phyloP scores from a whole-genome alignment of 2,797 vertebrate genomes.

The Anniella stebbinsi region DNA sequence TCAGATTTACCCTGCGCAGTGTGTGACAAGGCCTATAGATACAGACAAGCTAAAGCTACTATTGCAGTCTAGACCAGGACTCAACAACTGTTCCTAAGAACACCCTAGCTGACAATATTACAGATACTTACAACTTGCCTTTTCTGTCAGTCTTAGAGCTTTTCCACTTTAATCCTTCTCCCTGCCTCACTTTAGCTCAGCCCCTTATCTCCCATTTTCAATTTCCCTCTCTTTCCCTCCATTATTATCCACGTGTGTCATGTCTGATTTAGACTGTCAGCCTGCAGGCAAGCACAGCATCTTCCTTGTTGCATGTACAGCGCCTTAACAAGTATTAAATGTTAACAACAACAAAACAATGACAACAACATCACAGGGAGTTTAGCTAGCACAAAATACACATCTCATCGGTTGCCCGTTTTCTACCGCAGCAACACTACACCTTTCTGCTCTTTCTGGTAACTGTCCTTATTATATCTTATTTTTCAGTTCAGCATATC shows the following conservation, averaged over 20 bases:
- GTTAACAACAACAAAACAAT: neutral
- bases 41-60: neutral
- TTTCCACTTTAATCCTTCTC: neutral
- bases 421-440: neutral
- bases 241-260: neutral
- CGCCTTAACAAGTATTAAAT: neutral
- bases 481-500: neutral
- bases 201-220: neutral
- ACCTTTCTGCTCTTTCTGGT: neutral
- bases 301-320: neutral
- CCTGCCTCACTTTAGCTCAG: neutral
- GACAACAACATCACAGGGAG: too few relatives aligned
- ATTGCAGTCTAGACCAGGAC: neutral
- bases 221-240: neutral
- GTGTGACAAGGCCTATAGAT: neutral
- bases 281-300: neutral
- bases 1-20: neutral
- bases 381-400: neutral
- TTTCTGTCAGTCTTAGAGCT: too few relatives aligned
- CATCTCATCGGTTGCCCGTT: neutral
- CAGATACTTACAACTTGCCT: neutral
- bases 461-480: neutral
- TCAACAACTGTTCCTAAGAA: neutral
- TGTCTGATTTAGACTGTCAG: neutral
- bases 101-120: neutral